Evolutionary conservation across 2,797 vertebrate species (phyloP).

Genomic region (Gobionotothen gibberifrons): DNA sequence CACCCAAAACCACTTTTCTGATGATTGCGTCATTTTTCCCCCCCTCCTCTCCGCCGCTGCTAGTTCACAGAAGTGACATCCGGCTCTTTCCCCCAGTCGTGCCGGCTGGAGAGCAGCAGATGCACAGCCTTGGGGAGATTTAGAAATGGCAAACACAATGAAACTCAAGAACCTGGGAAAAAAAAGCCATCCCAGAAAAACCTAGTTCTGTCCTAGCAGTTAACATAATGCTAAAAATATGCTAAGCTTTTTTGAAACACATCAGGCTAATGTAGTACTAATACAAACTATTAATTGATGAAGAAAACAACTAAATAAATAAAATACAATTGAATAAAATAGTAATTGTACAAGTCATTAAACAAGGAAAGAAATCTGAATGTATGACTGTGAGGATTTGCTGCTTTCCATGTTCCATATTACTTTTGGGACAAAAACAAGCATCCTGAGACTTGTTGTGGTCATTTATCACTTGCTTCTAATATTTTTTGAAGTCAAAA

Average conservation of each 20-base stretch:
- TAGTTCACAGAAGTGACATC: slow-evolving; percentile 81
- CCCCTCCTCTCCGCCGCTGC: slow-evolving; percentile 59
- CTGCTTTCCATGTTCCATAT: background rate
- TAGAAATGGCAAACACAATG: slow-evolving; percentile 81
- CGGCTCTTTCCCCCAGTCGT: slow-evolving; percentile 63
- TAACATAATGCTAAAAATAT: slow-evolving; percentile 19
- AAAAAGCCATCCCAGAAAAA: slow-evolving; percentile 39
- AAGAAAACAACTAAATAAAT: background rate
- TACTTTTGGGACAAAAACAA: background rate
- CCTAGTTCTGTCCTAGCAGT: slow-evolving; percentile 28
- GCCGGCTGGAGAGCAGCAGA: slow-evolving; percentile 74
- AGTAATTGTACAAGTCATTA: background rate
- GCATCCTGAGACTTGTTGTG: background rate
- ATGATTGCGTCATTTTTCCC: slow-evolving; percentile 77
- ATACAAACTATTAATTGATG: background rate
- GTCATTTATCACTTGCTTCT: background rate
- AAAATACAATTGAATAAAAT: background rate
- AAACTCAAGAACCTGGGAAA: slow-evolving; percentile 75
- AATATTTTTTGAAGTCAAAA: slow-evolving; percentile 2
- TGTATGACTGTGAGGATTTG: background rate
- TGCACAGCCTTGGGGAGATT: slow-evolving; percentile 78
- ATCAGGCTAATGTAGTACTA: background rate
- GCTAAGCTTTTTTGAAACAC: slow-evolving; percentile 4
- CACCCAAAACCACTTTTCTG: slow-evolving; percentile 67
- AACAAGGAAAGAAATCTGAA: background rate